Percentiles rank a stretch among this genome's conserved stretches.
These are phyloP conservation scores for Orycteropus afer DNA, from an alignment of 2,113 vertebrate species.

Conservation along the genomic window DNA sequence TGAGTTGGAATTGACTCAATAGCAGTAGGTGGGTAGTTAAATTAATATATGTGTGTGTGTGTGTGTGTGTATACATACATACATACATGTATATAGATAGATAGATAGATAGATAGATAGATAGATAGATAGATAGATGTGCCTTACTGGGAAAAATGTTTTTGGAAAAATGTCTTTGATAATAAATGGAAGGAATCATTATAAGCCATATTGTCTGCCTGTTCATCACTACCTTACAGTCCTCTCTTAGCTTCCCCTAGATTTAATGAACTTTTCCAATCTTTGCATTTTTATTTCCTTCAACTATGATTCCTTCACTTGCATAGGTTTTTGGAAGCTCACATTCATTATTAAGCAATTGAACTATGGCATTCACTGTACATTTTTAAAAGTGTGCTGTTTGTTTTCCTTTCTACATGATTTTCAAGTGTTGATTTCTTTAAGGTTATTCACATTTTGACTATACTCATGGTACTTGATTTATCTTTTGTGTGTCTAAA, in stretches of 20 bases:
- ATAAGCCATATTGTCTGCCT: not conserved
- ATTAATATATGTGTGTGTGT: too few species aligned
- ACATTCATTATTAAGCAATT: not conserved
- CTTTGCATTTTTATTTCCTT: too few species aligned
- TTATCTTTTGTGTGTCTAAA: slow-evolving; percentile 9
- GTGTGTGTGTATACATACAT: too few species aligned
- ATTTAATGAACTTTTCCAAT: too few species aligned
- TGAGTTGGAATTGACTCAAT: too few species aligned
- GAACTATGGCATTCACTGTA: not conserved
- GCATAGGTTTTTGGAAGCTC: not conserved
- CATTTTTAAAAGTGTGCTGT: not conserved
- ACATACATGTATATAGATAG: too few species aligned
- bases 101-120: too few species aligned
- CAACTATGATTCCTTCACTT: not conserved
- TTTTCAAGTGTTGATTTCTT: not conserved
- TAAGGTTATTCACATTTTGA: not conserved
- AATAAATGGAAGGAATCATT: not conserved
- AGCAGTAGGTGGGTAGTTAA: too few species aligned
- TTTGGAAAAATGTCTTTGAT: not conserved
- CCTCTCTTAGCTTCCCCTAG: not conserved
- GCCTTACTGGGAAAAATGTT: not conserved
- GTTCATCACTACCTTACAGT: not conserved
- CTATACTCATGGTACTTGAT: not conserved
- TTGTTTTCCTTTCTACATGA: not conserved
- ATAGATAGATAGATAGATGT: not conserved